phyloP scores from a whole-genome alignment of 1,140 invertebrate genomes.

The Spodoptera frugiperda region DNA sequence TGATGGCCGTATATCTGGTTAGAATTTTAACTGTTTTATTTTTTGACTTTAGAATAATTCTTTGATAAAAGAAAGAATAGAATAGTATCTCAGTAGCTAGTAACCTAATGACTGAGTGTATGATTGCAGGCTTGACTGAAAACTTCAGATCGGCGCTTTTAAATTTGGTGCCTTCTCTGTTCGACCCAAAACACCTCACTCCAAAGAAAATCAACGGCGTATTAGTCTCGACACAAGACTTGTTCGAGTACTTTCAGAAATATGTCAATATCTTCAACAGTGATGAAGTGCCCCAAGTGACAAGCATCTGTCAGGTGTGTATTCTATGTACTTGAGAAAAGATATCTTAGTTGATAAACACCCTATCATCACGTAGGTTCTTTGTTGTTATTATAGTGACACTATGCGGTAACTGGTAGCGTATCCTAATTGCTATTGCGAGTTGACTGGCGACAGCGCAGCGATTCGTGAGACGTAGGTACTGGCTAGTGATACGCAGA shows the following conservation, averaged over 20 bases:
- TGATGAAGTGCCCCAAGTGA: constrained; percentile 37
- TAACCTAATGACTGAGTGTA: neutral
- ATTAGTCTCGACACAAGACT: constrained; percentile 20
- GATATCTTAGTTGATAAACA: too few species aligned
- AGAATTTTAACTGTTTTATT: neutral
- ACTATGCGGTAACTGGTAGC: too few species aligned
- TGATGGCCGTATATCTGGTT: constrained; percentile 51
- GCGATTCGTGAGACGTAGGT: too few species aligned
- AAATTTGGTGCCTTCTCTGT: constrained; percentile 47
- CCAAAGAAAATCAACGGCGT: constrained; percentile 45
- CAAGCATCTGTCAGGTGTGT: constrained; percentile 44
- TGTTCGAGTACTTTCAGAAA: constrained; percentile 44
- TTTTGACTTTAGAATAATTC: too few species aligned
- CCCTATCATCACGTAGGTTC: too few species aligned
- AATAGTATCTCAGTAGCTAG: neutral
- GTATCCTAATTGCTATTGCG: too few species aligned
- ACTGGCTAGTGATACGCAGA: too few species aligned
- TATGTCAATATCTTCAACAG: constrained; percentile 51
- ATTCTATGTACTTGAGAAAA: neutral
- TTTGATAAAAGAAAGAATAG: too few species aligned
- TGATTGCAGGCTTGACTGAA: constrained; percentile 50
- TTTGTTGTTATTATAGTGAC: too few species aligned
- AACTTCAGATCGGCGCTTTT: constrained; percentile 45
- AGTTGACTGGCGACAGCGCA: too few species aligned
- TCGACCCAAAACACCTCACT: constrained; percentile 31